Percentiles rank a stretch among this genome's conserved stretches.
phyloP scores from a whole-genome alignment of 2,113 vertebrate species.

The Heterocephalus glaber region DNA sequence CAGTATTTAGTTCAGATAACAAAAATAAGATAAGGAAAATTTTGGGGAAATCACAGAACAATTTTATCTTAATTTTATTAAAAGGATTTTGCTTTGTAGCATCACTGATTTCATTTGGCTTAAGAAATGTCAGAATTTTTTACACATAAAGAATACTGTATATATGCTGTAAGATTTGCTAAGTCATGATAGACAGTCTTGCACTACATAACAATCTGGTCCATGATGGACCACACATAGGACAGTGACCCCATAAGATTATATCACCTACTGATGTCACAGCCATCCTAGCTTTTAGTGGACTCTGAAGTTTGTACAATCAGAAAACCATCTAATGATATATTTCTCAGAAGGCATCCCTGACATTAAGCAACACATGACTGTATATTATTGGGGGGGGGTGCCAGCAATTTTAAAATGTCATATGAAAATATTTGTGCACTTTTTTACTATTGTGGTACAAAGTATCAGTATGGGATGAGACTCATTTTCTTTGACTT shows the following conservation, averaged over 20 bases:
- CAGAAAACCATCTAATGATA: background rate
- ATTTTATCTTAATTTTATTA: background rate
- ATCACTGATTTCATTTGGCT: background rate
- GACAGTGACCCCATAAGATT: background rate
- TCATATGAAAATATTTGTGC: background rate
- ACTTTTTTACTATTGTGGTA: background rate
- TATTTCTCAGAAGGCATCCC: background rate
- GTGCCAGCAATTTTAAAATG: background rate
- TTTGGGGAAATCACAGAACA: background rate
- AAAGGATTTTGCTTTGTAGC: background rate
- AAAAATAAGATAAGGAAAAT: slow-evolving; percentile 10
- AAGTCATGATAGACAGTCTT: background rate
- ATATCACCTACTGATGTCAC: background rate
- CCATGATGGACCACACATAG: background rate
- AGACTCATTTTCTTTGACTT: slow-evolving; percentile 16
- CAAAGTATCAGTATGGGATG: background rate
- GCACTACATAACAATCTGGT: background rate
- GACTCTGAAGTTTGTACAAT: background rate
- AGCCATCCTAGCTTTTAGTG: background rate
- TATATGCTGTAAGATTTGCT: background rate
- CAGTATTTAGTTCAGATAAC: background rate
- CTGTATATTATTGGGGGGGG: background rate
- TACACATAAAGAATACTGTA: background rate
- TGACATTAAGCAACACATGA: background rate
- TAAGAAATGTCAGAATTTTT: background rate